phyloP scores from a whole-genome alignment of 2,113 vertebrate species.

The Paedocypris sp. region DNA sequence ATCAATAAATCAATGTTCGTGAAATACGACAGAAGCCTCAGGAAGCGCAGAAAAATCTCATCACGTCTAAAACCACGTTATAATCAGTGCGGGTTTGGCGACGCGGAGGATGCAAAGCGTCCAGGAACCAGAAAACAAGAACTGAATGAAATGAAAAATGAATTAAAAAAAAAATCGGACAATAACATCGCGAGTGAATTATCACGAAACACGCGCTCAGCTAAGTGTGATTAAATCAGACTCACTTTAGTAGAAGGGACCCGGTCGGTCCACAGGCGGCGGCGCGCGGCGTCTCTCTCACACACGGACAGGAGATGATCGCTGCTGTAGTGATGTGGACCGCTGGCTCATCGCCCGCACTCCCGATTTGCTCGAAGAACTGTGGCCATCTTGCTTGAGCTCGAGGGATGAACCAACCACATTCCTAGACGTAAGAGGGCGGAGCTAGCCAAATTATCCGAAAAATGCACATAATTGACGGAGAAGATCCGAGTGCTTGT shows the following conservation, averaged over 20 bases:
- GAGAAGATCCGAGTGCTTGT: no score
- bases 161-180: no score
- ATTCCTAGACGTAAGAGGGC: neutral
- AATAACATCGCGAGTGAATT: no score
- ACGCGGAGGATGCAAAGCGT: neutral
- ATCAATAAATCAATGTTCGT: neutral
- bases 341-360: neutral
- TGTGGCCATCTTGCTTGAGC: slow-evolving; percentile 58
- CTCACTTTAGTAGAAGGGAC: slow-evolving; percentile 60
- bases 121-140: neutral
- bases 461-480: no score
- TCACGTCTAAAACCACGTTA: no score
- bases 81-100: no score
- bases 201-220: neutral
- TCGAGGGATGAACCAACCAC: slow-evolving; percentile 12
- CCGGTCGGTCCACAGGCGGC: slow-evolving; percentile 48
- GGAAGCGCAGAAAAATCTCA: no score
- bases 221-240: slow-evolving; percentile 16
- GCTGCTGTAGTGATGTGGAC: slow-evolving; percentile 10
- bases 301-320: no score
- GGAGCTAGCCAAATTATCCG: neutral
- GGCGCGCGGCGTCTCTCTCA: neutral
- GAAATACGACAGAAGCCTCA: neutral
- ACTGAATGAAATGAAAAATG: no score
- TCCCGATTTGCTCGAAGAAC: slow-evolving; percentile 20